Evolutionary conservation across 2,113 vertebrate species (phyloP).

Genomic region (Actenoides lindsayi): DNA sequence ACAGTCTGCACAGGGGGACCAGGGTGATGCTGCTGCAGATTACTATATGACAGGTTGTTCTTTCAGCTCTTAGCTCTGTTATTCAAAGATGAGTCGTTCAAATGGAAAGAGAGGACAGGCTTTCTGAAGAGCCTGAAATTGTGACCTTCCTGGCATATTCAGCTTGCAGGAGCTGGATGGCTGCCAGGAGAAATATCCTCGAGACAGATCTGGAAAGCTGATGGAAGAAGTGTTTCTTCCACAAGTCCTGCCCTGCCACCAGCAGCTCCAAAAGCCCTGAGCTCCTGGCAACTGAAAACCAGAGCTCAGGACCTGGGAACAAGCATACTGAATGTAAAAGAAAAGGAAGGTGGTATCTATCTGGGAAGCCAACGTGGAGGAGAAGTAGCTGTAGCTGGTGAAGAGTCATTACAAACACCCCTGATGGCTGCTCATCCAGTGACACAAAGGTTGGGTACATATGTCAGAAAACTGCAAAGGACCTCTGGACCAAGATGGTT

Average conservation of each 20-base stretch:
- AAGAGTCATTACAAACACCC: rapidly evolving
- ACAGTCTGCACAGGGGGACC: background rate
- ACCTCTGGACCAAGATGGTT: background rate
- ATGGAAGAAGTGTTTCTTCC: background rate
- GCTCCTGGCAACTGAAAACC: background rate
- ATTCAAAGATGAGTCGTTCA: background rate
- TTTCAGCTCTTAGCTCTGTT: background rate
- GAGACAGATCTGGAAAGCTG: background rate
- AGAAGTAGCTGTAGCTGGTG: background rate
- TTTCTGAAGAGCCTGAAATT: background rate
- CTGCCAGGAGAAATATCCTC: background rate
- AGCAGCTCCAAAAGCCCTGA: background rate
- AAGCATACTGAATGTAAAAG: background rate
- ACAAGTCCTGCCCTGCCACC: background rate
- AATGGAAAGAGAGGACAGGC: background rate
- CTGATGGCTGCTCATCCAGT: background rate
- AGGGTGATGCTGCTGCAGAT: background rate
- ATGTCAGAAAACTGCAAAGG: background rate
- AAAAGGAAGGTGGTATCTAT: background rate
- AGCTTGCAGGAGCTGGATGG: background rate
- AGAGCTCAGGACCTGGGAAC: background rate
- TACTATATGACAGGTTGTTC: background rate
- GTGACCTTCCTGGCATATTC: background rate
- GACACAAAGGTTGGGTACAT: background rate
- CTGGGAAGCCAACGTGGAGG: background rate